Base-by-base conservation (phyloP, 2,888 invertebrate species). In the Electrophaes corylata region DNA sequence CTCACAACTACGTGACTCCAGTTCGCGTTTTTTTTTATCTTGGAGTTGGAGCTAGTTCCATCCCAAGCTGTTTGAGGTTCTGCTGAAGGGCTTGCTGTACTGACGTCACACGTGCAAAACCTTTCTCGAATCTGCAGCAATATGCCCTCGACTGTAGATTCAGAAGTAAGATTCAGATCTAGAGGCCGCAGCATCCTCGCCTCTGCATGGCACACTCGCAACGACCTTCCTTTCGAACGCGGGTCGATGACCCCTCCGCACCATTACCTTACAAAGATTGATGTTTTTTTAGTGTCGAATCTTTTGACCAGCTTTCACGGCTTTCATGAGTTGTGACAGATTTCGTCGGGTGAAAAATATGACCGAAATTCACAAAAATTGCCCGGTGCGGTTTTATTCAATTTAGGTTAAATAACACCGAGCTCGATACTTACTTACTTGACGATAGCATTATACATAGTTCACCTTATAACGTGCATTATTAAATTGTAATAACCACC, bases 211-310 rank as follows among this genome's bases (percentile, higher is more conserved):
- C 20, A 20, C 31, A 41, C 19, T 40, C n/a, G 19, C 41, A 35
- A 23, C 35, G 45, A 23, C 49, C 56, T 56, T 49, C 56, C 56
- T 45, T 56, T 57, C 57, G 11, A 37, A 48, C 14, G 47, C 39
- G 49, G 44, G 56, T 56, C 49, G 31, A 31, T 23, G 56, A 49
- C 49, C 49, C 40, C 40, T 20, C 19, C 40, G 39, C 49, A 41
- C 31, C 49, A 49, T 49, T 40, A 41, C 49, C 49, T 49, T 29
- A 37, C 19, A 39, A 18, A 39, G 39, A 49, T 49, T 40, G 40
- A 49, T 49, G 35, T 14, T 31, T 10, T 29, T n/a, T n/a, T n/a
- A n/a, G n/a, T n/a, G 33, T n/a, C n/a, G 5, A 18, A 3, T 43
- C 12, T 44, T 26, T 49, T n/a, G 40, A 29, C 3, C 48, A 39